Percentiles rank a stretch among this genome's conserved stretches.
phyloP scores from a whole-genome alignment of 1,140 invertebrate genomes.

The Bombus waltoni region DNA sequence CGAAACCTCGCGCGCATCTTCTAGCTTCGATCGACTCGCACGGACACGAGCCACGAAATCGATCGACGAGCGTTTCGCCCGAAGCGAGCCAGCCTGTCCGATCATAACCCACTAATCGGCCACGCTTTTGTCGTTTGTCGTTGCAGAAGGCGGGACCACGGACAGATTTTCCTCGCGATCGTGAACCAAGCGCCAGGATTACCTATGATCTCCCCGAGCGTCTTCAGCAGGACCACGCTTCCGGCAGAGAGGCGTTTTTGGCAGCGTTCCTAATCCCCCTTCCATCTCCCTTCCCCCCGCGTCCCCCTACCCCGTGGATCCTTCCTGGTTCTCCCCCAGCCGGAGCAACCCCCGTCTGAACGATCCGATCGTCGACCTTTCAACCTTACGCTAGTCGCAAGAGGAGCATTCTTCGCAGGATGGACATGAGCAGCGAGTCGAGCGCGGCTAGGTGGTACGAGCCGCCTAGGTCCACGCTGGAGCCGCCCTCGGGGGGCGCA shows the following conservation, averaged over 20 bases:
- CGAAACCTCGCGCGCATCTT: too few species aligned
- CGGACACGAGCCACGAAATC: too few species aligned
- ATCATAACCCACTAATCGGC: neutral
- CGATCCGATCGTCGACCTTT: slow-evolving; percentile 17
- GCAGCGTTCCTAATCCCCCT: slow-evolving; percentile 59
- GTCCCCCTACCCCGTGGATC: neutral
- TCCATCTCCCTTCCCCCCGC: neutral
- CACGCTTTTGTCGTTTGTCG: neutral
- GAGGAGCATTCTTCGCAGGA: slow-evolving; percentile 73
- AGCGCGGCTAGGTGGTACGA: slow-evolving; percentile 82
- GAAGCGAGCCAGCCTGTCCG: too few species aligned
- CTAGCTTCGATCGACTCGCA: too few species aligned
- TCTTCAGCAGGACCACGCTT: slow-evolving; percentile 50
- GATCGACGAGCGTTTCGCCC: too few species aligned
- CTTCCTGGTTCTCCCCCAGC: slow-evolving; percentile 25
- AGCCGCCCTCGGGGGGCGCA: slow-evolving; percentile 76
- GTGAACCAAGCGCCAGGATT: slow-evolving; percentile 38
- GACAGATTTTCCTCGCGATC: slow-evolving; percentile 12
- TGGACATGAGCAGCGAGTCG: slow-evolving; percentile 83
- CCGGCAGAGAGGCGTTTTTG: slow-evolving; percentile 58
- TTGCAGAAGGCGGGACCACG: slow-evolving; percentile 45
- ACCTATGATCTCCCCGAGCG: slow-evolving; percentile 60
- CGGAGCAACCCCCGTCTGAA: neutral
- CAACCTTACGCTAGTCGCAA: neutral
- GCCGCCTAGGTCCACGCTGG: slow-evolving; percentile 78